Base-by-base conservation (phyloP, 2,888 invertebrate genomes). In the Cephus rjabovi region DNA sequence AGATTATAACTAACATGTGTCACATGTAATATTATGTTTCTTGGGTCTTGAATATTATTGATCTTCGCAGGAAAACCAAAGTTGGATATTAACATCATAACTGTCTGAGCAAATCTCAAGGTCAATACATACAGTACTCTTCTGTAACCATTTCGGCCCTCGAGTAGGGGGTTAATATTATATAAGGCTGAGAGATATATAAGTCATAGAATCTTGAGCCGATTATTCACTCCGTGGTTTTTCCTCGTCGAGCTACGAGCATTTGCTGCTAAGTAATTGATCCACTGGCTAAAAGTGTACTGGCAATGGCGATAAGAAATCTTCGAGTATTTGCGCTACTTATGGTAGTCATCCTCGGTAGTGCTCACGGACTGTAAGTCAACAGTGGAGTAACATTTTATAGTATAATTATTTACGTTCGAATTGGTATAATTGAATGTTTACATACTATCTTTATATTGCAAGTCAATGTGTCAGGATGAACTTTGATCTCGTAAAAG, bases 51-150 rank as follows among this genome's bases (percentile, higher is more conserved):
- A 12, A 12, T 12, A 12, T 12, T 12, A 70, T 12, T 15, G 34
- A 71, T 33, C 9, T n/a, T 56, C n/a, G 9, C 0, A 35, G 3
- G 37, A 35, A 34, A 78, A n/a, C 1, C 78, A 35, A 75, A n/a
- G 11, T 68, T 83, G 23, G 37, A 31, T 30, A 77, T 87, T 30
- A 56, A 56, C 9, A 23, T 56, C 2, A 56, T 15, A 15, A 9
- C 2, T 23, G 56, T 2, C 9, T 9, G 1, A 1, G 23, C 56
- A 56, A 56, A 56, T 9, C 2, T 56, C 9, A 56, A 23, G 23
- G 9, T 23, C 23, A 23, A 56, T 56, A 35, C 1, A 35, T 35
- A 35, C 12, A 35, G 0, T 23, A 23, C 9, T 56, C 6, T 23
- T 56, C 9, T 23, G 6, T 23, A 56, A 23, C 2, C 23, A 56